Evolutionary conservation across 1,140 invertebrate genomes (phyloP).

Genomic region (Euborellia annulipes): DNA sequence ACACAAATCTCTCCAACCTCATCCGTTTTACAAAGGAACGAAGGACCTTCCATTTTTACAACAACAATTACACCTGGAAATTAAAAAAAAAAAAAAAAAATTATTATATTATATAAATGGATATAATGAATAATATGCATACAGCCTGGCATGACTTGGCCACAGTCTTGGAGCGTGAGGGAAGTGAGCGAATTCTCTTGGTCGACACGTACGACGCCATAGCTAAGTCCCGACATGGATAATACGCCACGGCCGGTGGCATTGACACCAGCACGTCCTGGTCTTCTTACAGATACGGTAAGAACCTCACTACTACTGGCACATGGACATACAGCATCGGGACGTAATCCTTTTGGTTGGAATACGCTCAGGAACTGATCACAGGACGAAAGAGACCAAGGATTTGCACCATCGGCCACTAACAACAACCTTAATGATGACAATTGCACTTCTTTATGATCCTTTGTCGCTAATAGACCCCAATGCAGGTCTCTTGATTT

Average conservation of each 20-base stretch:
- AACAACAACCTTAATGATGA: conserved; percentile 78
- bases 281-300: conserved; percentile 59
- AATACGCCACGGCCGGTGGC: conserved; percentile 93
- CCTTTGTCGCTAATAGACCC: conserved; percentile 90
- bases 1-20: conserved; percentile 98
- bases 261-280: conserved; percentile 67
- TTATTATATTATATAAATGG: too few relatives aligned
- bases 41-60: conserved; percentile 82
- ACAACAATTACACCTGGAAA: conserved; percentile 78
- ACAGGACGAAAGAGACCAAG: conserved; percentile 97
- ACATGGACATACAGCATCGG: conserved; percentile 95
- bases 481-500: conserved; percentile 98
- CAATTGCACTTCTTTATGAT: conserved; percentile 93
- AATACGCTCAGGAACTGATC: conserved; percentile 98
- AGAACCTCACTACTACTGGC: conserved; percentile 91
- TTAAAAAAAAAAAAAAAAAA: conserved; percentile 6
- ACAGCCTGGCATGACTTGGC: conserved; percentile 90
- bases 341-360: conserved; percentile 76
- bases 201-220: conserved; percentile 94
- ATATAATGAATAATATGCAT: conserved; percentile 24
- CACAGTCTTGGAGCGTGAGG: conserved; percentile 93
- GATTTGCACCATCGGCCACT: conserved; percentile 96
- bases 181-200: conserved; percentile 97
- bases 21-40: conserved; percentile 92
- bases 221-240: conserved; percentile 95